These are phyloP conservation scores for Drosophila affinis DNA, from an alignment of 2,888 invertebrate genomes.

Conservation along the genomic window DNA sequence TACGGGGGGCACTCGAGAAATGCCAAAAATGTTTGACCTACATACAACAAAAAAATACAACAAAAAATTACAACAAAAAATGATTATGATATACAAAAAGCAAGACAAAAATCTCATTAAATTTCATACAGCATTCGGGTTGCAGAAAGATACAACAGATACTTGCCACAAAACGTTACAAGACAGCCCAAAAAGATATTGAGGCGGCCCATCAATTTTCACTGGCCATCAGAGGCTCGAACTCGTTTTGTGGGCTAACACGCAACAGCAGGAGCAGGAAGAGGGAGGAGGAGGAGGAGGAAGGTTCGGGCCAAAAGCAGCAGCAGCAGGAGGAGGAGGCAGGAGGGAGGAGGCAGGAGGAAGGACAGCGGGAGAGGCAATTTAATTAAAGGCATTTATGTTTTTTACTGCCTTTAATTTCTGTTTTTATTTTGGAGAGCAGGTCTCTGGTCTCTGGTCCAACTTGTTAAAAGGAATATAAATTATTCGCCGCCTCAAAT, in stretches of 20 bases:
- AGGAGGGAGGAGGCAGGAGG: neutral
- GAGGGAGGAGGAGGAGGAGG: neutral
- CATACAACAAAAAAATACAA: constrained; percentile 54
- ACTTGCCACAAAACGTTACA: constrained; percentile 43
- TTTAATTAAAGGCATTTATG: constrained; percentile 72
- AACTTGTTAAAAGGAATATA: constrained; percentile 6
- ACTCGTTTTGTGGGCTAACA: constrained; percentile 43
- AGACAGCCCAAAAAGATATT: constrained; percentile 53
- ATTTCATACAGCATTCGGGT: constrained; percentile 59
- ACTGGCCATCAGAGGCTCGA: constrained; percentile 60
- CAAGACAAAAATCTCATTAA: constrained; percentile 67
- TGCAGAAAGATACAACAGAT: constrained; percentile 17
- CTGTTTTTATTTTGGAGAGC: constrained; percentile 6
- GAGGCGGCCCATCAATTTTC: constrained; percentile 65
- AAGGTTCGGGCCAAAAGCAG: neutral
- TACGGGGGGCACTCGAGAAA: constrained; percentile 42
- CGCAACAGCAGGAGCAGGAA: constrained; percentile 15
- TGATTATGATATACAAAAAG: constrained; percentile 64
- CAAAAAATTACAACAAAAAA: constrained; percentile 60
- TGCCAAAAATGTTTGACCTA: constrained; percentile 71
- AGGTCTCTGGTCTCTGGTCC: neutral
- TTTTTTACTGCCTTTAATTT: constrained; percentile 41
- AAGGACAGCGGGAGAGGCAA: constrained; percentile 41
- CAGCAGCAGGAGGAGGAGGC: constrained; percentile 7
- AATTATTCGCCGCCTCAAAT: neutral